phyloP scores from a whole-genome alignment of 2,888 invertebrate genomes.

The Tetropium fuscum region DNA sequence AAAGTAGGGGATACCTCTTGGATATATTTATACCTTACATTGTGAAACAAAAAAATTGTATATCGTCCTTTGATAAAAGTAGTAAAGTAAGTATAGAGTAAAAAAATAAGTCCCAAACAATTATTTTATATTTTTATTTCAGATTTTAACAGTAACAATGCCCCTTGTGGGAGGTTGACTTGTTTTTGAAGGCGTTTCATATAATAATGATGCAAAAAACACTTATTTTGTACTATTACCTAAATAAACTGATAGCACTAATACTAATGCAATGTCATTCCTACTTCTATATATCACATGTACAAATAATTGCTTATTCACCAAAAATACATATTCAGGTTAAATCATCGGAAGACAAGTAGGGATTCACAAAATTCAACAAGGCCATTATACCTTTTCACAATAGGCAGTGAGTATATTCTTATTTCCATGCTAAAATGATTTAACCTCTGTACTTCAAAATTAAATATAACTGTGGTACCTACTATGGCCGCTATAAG shows the following conservation, averaged over 20 bases:
- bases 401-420: too few species aligned
- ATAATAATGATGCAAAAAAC: neutral
- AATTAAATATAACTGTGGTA: too few species aligned
- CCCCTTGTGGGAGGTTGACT: slow-evolving; percentile 57
- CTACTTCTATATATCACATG: slow-evolving; percentile 1
- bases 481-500: too few species aligned
- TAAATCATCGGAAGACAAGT: too few species aligned
- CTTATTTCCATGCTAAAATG: too few species aligned
- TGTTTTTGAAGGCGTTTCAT: slow-evolving; percentile 1
- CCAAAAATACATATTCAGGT: too few species aligned
- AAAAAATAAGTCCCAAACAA: neutral
- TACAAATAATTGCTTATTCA: too few species aligned
- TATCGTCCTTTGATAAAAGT: slow-evolving; percentile 69
- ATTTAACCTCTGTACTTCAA: too few species aligned
- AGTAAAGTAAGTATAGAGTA: slow-evolving; percentile 47
- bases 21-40: slow-evolving; percentile 79
- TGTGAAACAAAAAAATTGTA: slow-evolving; percentile 71
- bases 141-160: slow-evolving; percentile 63
- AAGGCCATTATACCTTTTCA: too few species aligned
- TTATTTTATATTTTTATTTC: slow-evolving; percentile 39
- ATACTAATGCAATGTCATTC: too few species aligned
- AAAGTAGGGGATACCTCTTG: slow-evolving; percentile 71
- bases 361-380: too few species aligned
- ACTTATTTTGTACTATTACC: neutral
- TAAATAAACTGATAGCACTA: too few species aligned